Base-by-base conservation (phyloP, 2,888 invertebrate species). In the Epistrophe eligans region DNA sequence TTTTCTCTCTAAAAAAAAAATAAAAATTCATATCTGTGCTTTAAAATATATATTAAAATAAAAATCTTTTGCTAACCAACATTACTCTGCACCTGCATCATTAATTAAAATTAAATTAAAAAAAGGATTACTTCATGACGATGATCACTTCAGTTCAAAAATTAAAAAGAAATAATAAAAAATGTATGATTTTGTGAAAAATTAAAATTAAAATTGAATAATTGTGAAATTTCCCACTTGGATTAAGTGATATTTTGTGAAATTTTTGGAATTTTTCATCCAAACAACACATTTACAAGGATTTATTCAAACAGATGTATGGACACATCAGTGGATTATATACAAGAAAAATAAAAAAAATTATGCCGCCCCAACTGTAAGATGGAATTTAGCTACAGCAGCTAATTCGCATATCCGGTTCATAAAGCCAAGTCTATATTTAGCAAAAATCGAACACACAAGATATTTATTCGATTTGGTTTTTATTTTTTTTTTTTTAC, bases 401-500 rank as follows among this genome's bases (percentile, higher is more conserved):
- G 82, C 77, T 83, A 83, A 87, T 87, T 82, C 87, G 83, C 79
- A 87, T 87, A 87, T 87, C 87, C 87, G 87, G 87, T 83, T 87
- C 87, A 87, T 87, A 87, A 79, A 72, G 52, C 72, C 87, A 76
- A 76, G 87, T 79, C 83, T 87, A 87, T 87, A 87, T 87, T 87
- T 87, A 87, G 87, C 82, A n/a, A 82, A 83, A 71, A 77, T 82
- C 70, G 71, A 82, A 79, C 55, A 62, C 10, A 50, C 72, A 72
- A 60, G 45, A 76, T 66, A 72, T 57, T 50, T 57, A 24, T 55
- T 73, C 45, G 35, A 60, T 48, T 35, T 35, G 11, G 4, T 35
- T 7, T 35, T n/a, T n/a, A 24, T 2, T 17, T 28, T 24, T 64
- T 66, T 48, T 64, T 17, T 45, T 24, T 43, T n/a, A 15, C 28